These are phyloP conservation scores for Leistus spinibarbis DNA, from an alignment of 2,888 invertebrate genomes.

Conservation along the genomic window DNA sequence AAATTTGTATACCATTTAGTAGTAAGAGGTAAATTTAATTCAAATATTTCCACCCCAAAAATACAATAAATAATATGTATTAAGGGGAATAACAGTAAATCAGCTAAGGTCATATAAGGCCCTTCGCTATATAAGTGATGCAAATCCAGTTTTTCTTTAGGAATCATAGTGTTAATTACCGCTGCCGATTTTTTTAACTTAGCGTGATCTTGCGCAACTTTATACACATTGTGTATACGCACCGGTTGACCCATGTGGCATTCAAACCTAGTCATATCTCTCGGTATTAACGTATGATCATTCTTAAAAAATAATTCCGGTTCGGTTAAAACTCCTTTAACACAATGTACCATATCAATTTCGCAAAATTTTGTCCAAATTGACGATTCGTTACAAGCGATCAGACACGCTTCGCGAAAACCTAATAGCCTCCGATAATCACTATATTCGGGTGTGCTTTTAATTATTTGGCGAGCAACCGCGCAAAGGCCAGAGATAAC, in stretches of 20 bases:
- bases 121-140: conserved; percentile 84
- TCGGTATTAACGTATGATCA: conserved; percentile 61
- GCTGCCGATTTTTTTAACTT: conserved; percentile 51
- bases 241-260: conserved; percentile 83
- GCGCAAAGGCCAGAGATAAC: conserved; percentile 80
- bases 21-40: conserved; percentile 65
- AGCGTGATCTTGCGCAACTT: conserved; percentile 67
- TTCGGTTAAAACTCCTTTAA: conserved; percentile 57
- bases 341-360: conserved; percentile 72
- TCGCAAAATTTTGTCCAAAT: conserved; percentile 94
- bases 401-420: conserved; percentile 78
- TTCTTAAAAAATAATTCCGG: conserved; percentile 44
- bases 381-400: conserved; percentile 83
- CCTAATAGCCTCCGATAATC: conserved; percentile 67
- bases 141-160: conserved; percentile 61
- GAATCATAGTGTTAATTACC: conserved; percentile 57
- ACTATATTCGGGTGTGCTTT: conserved; percentile 51
- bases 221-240: conserved; percentile 83
- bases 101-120: conserved; percentile 79
- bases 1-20: conserved; percentile 67
- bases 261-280: conserved; percentile 79
- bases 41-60: conserved; percentile 53
- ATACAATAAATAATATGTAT: conserved; percentile 66
- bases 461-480: conserved; percentile 68
- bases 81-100: conserved; percentile 78